Conservation (phyloP, 2,113 vertebrate genomes). For the Misgurnus anguillicaudatus region DNA sequence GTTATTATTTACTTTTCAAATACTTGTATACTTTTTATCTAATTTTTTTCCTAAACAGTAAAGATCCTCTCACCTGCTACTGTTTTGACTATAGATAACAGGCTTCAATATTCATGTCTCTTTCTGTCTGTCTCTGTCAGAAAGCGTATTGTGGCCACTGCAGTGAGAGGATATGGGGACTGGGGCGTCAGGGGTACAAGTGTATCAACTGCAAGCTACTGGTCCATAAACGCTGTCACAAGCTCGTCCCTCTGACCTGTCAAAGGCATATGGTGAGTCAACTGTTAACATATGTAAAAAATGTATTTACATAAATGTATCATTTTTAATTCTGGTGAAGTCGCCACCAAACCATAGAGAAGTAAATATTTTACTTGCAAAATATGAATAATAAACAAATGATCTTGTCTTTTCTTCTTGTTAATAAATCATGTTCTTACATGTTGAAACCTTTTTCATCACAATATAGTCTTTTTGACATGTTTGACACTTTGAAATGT, state of each 20-base stretch:
- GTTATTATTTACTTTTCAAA: no score
- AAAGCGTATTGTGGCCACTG: slow-evolving; percentile 96
- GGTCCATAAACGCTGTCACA: slow-evolving; percentile 99
- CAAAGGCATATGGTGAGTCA: slow-evolving; percentile 96
- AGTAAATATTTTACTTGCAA: no score
- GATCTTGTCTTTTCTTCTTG: not conserved
- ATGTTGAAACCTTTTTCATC: not conserved
- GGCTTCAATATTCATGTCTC: slow-evolving; percentile 1
- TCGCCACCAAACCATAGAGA: no score
- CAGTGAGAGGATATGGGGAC: slow-evolving; percentile 98
- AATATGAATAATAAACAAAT: not conserved
- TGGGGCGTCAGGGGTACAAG: slow-evolving; percentile 95
- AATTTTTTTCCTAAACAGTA: not conserved
- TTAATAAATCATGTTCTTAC: not conserved
- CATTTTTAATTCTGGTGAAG: not conserved
- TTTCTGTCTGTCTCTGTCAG: slow-evolving; percentile 67
- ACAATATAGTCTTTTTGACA: not conserved
- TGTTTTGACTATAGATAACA: slow-evolving; percentile 8
- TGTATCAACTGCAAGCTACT: slow-evolving; percentile 97
- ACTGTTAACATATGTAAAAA: no score
- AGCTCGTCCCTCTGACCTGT: slow-evolving; percentile 92
- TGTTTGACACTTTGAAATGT: not conserved
- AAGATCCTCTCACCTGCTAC: not conserved
- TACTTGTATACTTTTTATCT: not conserved
- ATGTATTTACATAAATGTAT: no score